Conservation (phyloP, 30 jellyfish, hydroid and myxozoan genomes). For the Hydractinia echinata region DNA sequence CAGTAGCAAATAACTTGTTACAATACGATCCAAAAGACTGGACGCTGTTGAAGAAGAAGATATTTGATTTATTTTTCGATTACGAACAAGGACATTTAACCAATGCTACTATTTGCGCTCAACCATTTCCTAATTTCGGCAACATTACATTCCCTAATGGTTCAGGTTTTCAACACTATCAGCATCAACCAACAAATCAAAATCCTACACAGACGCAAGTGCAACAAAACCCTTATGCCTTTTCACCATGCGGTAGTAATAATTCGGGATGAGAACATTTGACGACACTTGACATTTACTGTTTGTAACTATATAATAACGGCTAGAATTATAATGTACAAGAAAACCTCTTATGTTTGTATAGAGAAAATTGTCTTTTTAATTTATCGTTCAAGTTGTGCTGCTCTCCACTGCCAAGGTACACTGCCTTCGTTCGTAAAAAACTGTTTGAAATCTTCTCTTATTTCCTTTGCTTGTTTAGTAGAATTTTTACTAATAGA, state of each 20-base stretch:
- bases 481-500: conserved; percentile 2
- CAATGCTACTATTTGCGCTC: conserved; percentile 13
- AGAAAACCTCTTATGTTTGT: conserved; percentile 4
- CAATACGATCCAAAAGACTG: conserved; percentile 21
- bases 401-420: too few relatives aligned
- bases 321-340: background rate
- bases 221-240: too few relatives aligned
- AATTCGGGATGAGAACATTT: too few relatives aligned
- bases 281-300: conserved; percentile 7
- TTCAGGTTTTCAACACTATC: conserved; percentile 6
- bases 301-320: conserved; percentile 2
- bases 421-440: conserved; percentile 9
- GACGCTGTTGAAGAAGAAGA: conserved; percentile 9
- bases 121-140: conserved; percentile 11
- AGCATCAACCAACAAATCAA: conserved; percentile 8
- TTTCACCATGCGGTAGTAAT: too few relatives aligned
- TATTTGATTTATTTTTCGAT: background rate
- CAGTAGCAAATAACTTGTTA: conserved; percentile 27
- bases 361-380: too few relatives aligned
- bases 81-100: conserved; percentile 10
- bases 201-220: too few relatives aligned
- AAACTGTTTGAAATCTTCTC: conserved; percentile 1
- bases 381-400: too few relatives aligned
- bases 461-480: conserved; percentile 7
- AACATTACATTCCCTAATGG: conserved; percentile 6